Evolutionary conservation across 1,140 invertebrate species (phyloP), one percentile per base, ranked within the genome.

Genomic region (Anastatus disparis): DNA sequence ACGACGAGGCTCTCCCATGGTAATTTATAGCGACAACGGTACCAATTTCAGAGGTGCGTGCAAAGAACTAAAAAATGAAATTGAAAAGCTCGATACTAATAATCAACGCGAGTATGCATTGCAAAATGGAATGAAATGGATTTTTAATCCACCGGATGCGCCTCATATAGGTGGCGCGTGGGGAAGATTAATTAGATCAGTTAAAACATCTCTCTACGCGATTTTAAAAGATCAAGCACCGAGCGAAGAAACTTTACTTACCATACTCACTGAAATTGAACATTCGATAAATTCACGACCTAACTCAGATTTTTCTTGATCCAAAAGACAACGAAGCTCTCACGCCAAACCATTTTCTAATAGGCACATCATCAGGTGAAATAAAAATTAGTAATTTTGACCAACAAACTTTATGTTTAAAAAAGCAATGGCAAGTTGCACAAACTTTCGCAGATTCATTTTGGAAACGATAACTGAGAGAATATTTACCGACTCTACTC

Each of bases 21-120:
- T 27, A 40, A 44, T 81, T 1, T 75, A 72, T 20, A 72, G 74
- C 1, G 80, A 81, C 42, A 78, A 80, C 61, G 79, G 77, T 0
- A 81, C 77, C 0, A 84, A 80, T 61, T 71, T 81, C n/a, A 35
- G 74, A 9, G 80, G 80, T 2, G 76, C 80, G 8, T 53, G 77
- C 10, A 73, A 44, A 1, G 77, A 78, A 31, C 38, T 82, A 1
- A 26, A 29, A n/a, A 66, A 71, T n/a, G 65, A 70, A 0, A 22
- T 76, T 3, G 8, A 24, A 12, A 15, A 3, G 6, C 3, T 52
- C 4, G 55, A 77, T 38, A 29, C 46, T 3, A 56, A 62, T 2
- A 29, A 17, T 13, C 44, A 78, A 15, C 9, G 24, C 9, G 29
- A 67, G 22, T 58, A 26, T 13, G 52, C 24, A 7, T 13, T 22